Evolutionary conservation across 2,888 invertebrate genomes (phyloP), one percentile per base, ranked within the genome.

Genomic region (Cybosia mesomella): DNA sequence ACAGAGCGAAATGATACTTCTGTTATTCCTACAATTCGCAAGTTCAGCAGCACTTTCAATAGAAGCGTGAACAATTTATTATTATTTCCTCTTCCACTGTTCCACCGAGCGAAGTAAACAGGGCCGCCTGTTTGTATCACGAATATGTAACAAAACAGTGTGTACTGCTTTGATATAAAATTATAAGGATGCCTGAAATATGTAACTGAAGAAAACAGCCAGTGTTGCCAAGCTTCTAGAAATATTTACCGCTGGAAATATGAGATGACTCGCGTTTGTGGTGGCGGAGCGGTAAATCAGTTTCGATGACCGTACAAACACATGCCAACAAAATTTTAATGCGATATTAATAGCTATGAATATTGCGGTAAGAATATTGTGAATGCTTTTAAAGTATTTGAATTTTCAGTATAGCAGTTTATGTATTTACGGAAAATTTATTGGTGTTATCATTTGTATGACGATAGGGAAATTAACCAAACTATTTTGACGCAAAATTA

Each of bases 171-270:
- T 75, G 70, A 77, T 75, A 73, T 68, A 75, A 71, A 79, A 79
- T 79, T 79, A 79, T 77, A 79, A 71, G 73, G 75, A 75, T 75
- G 80, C 65, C 68, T 79, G 77, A 79, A 79, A 79, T 79, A 79
- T 75, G 77, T 79, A 70, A 58, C 53, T 53, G 57, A 61, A 67
- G 71, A 54, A 72, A 66, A 39, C 68, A 64, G 49, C 57, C 57
- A 34, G 34, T 64, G 64, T 58, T 77, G 78, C 75, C 80, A 77
- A 79, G 71, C 43, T 72, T 75, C 39, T 75, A 70, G 70, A 79
- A 77, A 79, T 79, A 79, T 79, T 75, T 61, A 59, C 60, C 32
- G 54, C 49, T 58, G 43, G 36, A 71, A 60, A 70, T 73, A 79
- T 71, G 75, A 69, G 43, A 22, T 55, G 57, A 36, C 21, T 8